Percentiles rank a stretch among this genome's conserved stretches.
Conservation (phyloP, 2,888 invertebrate genomes). For the Sialis lutaria region DNA sequence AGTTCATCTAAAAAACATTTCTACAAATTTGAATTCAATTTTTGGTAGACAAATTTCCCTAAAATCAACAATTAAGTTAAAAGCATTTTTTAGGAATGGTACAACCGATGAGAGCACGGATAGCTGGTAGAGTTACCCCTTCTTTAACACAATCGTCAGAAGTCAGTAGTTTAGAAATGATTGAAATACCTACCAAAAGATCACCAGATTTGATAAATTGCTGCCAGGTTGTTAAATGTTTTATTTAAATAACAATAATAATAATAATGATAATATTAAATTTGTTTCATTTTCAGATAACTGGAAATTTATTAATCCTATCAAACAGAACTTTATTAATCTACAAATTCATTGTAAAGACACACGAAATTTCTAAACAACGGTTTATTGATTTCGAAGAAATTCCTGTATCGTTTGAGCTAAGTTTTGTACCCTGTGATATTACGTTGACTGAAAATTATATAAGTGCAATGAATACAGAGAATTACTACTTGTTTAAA, state of each 20-base stretch:
- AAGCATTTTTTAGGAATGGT: slow-evolving; percentile 17
- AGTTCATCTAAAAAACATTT: background rate
- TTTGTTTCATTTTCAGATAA: slow-evolving; percentile 16
- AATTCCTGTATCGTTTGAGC: slow-evolving; percentile 41
- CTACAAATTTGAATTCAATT: background rate
- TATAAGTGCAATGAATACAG: slow-evolving; percentile 40
- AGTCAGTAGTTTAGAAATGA: slow-evolving; percentile 46
- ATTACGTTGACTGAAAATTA: slow-evolving; percentile 50
- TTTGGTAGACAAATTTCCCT: too few relatives aligned
- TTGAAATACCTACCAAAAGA: slow-evolving; percentile 46
- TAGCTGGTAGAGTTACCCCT: slow-evolving; percentile 58
- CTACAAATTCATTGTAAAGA: slow-evolving; percentile 44
- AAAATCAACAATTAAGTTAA: background rate
- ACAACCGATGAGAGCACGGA: slow-evolving; percentile 45
- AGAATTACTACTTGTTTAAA: slow-evolving; percentile 44
- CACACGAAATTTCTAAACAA: slow-evolving; percentile 47
- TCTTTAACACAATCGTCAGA: slow-evolving; percentile 39
- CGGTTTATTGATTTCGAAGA: slow-evolving; percentile 54
- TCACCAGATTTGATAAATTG: slow-evolving; percentile 42
- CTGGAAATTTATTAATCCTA: slow-evolving; percentile 25
- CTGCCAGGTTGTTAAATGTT: slow-evolving; percentile 30
- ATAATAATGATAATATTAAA: background rate
- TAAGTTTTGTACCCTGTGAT: slow-evolving; percentile 40
- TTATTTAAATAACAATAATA: background rate
- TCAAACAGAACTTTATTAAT: slow-evolving; percentile 25